Base-by-base conservation (phyloP, 2,113 vertebrate species). In the Mastomys natalensis region DNA sequence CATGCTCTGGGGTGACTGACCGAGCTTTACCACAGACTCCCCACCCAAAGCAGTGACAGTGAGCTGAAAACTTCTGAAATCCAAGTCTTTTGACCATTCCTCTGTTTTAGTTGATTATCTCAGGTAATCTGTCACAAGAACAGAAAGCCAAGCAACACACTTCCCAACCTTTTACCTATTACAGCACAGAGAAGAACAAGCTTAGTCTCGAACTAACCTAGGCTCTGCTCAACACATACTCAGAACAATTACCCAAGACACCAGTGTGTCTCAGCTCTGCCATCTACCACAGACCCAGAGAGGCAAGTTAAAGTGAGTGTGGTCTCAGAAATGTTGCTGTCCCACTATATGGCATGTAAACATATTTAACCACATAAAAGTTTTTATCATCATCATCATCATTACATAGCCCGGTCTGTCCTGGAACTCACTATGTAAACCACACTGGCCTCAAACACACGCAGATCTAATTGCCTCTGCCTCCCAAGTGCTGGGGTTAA, bases 231-330 rank as follows among this genome's bases (percentile, higher is more conserved):
- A 45, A n/a, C 21, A 6, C 22, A 7, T 24, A 16, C 13, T 40
- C 13, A 43, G 81, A 43, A 43, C 24, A 40, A 16, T 31, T 7
- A 48, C 58, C 55, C 58, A 21, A 37, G 78, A 40, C 5, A 73
- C 3, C 53, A 92, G 43, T 13, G 34, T 64, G 21, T 29, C 45
- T n/a, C 21, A 17, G 1, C 55, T 62, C 89, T 48, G 51, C 72
- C 6, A 0, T 19, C 55, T 19, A 43, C 48, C 11, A 21, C 34
- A 0, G 3, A 51, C 3, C 43, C 43, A 4, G 4, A 22, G 64
- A 48, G 72, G 43, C 45, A 62, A 34, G 48, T 19, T 15, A 24
- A 70, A 19, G 22, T 26, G 13, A 84, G 24, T 40, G 22, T 55
- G 66, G 48, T 77, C 22, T 76, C n/a, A 26, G 43, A 48, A 60